Evolutionary conservation across 2,797 vertebrate species (phyloP), one percentile per base, ranked within the genome.

Genomic region (Phaenicophaeus curvirostris): DNA sequence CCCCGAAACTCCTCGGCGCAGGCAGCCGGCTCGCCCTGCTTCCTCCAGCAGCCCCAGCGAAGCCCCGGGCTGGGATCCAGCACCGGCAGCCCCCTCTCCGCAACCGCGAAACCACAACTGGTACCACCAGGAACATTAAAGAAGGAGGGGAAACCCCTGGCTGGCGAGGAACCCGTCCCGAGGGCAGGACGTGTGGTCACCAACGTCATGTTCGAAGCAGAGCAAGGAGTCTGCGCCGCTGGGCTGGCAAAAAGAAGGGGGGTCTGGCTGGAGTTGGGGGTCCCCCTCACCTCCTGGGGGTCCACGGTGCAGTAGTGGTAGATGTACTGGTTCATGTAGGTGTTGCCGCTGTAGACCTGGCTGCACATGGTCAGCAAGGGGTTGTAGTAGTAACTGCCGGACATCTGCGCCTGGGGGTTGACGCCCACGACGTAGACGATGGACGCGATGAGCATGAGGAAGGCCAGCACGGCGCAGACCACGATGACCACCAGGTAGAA

Each of bases 271-370:
- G 33, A 27, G 15, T 16, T 24, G n/a, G 44, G 69, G 35, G 18
- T 31, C 72, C 30, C 41, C 30, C 86, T 81, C 85, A 99, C 99
- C 98, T 99, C 99, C 89, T 99, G 98, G 0, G 98, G 98, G 95
- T 99, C 99, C 97, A 99, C 98, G 61, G 97, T 98, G 96, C 98
- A 99, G 97, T 99, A 99, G 95, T 99, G 99, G 87, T 98, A 97
- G 54, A 99, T 97, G 92, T 99, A 99, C 90, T 98, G 98, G 95
- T 98, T 98, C 71, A 98, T 85, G 95, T 98, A 96, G 39, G 95
- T 96, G 19, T 95, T 96, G 3, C 80, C 54, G 0, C 97, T 85
- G 51, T 98, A 98, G 5, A 98, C 74, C 94, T 97, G 98, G 98
- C 93, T 98, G 87, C 99, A 99, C 97, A 99, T 97, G 97, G 98